Conservation (phyloP, 2,113 vertebrate genomes). For the Cyanoderma ruficeps region DNA sequence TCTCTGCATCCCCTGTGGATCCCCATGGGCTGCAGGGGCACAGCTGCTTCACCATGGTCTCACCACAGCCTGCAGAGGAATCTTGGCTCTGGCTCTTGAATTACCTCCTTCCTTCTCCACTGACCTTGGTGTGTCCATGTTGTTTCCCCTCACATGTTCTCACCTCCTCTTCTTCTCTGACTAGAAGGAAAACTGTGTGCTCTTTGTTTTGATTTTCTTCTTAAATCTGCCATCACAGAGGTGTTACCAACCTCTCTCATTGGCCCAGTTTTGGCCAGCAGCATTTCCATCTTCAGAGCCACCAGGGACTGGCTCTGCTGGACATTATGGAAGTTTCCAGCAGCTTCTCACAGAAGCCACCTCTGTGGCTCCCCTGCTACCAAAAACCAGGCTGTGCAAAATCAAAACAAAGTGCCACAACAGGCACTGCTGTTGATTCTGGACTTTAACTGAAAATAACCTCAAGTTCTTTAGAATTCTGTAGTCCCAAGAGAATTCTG, state of each 20-base stretch:
- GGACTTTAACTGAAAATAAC: background rate
- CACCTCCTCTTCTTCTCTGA: background rate
- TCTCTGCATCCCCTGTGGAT: too few relatives aligned
- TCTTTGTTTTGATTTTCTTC: background rate
- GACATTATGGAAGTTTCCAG: background rate
- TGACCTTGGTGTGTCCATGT: background rate
- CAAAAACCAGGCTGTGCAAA: background rate
- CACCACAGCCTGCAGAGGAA: background rate
- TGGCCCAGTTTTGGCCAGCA: background rate
- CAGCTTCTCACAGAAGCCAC: background rate
- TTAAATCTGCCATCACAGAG: background rate
- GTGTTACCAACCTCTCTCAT: fast-evolving
- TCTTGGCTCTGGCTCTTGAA: fast-evolving
- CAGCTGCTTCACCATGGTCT: background rate
- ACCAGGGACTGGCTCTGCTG: background rate
- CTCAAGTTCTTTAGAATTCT: background rate
- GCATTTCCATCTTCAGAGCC: background rate
- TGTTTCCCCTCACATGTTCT: background rate
- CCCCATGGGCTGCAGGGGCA: background rate
- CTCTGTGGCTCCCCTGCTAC: fast-evolving
- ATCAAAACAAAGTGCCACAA: background rate
- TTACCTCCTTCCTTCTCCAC: background rate
- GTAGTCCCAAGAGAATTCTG: background rate
- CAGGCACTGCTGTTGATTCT: background rate
- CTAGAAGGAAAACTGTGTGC: background rate